phyloP scores from a whole-genome alignment of 2,888 invertebrate genomes.

The Hylaea fasciaria region DNA sequence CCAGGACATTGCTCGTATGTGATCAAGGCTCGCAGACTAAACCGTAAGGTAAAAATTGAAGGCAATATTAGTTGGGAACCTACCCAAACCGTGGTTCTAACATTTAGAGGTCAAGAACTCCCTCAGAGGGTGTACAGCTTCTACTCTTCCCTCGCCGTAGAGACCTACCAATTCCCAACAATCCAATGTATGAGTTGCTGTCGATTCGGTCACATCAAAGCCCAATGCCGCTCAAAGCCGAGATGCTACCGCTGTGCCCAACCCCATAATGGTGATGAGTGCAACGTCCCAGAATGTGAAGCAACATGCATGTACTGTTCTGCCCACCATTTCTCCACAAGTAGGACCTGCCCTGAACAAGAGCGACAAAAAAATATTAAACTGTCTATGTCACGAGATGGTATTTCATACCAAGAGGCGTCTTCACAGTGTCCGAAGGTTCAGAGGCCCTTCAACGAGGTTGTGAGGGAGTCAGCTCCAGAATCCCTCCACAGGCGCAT shows the following conservation, averaged over 20 bases:
- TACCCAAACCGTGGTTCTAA: conserved; percentile 15
- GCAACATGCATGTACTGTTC: conserved; percentile 31
- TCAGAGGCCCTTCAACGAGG: too few species aligned
- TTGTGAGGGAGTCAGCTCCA: too few species aligned
- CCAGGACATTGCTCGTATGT: too few species aligned
- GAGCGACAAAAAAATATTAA: conserved; percentile 38
- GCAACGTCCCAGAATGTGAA: conserved; percentile 10
- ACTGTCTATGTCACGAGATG: conserved; percentile 33
- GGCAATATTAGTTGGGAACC: conserved; percentile 6
- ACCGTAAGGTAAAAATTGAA: not conserved
- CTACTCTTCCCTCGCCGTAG: conserved; percentile 8
- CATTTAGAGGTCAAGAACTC: conserved; percentile 10
- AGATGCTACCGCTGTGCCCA: conserved; percentile 37
- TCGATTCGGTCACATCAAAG: conserved; percentile 39
- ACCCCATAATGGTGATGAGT: conserved; percentile 29
- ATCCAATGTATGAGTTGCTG: conserved; percentile 34
- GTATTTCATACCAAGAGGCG: conserved; percentile 36
- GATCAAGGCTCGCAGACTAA: too few species aligned
- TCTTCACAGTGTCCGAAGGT: not conserved
- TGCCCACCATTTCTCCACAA: conserved; percentile 32
- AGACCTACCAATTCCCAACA: conserved; percentile 1
- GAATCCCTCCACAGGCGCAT: too few species aligned
- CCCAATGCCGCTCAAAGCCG: conserved; percentile 39
- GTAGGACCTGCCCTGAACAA: conserved; percentile 34
- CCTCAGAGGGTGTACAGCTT: conserved; percentile 3